Base-by-base conservation (phyloP, 2,888 invertebrate genomes). In the Danaus chrysippus region DNA sequence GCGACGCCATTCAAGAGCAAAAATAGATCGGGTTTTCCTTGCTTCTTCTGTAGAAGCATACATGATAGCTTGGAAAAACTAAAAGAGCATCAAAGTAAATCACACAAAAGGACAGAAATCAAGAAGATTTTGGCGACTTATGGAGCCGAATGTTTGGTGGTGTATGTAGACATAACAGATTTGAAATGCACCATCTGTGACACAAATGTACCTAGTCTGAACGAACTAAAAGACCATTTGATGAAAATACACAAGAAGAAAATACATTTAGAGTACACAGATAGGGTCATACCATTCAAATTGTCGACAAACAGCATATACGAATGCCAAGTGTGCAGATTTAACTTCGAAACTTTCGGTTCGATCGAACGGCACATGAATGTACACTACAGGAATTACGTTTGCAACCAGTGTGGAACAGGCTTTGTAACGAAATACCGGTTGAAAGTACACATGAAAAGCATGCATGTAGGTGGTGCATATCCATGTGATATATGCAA, bases 361-460 rank as follows among this genome's bases (percentile, higher is more conserved):
- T 81, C 89, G 0, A 84, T 87, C 1, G 89, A 89, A 42, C 60
- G 86, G 0, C 89, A 90, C 63, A 90, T 90, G 90, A 89, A 89
- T 6, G 79, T 82, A 0, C 89, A 90, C 64, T 90, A 78, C 62
- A 79, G 86, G 34, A 88, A 88, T 15, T 86, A 83, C 19, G 81
- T 88, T 0, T 89, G 88, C 61, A 80, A 80, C 12, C 83, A 83
- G 3, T 89, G 88, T 19, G 89, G 87, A 0, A 76, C 83, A 0
- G 89, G 90, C 0, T 89, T 86, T 52, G 80, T 86, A 0, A 89
- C 87, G 0, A 83, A 81, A 66, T 84, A 86, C 46, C 71, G 84
- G 8, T 61, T 89, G 3, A 86, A 86, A 71, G 86, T 87, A 0
- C 89, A 89, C 23, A 69, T 74, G 0, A 86, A 87, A 62, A 81